phyloP scores from a whole-genome alignment of 2,888 invertebrate species.

The Strigamia maritima region DNA sequence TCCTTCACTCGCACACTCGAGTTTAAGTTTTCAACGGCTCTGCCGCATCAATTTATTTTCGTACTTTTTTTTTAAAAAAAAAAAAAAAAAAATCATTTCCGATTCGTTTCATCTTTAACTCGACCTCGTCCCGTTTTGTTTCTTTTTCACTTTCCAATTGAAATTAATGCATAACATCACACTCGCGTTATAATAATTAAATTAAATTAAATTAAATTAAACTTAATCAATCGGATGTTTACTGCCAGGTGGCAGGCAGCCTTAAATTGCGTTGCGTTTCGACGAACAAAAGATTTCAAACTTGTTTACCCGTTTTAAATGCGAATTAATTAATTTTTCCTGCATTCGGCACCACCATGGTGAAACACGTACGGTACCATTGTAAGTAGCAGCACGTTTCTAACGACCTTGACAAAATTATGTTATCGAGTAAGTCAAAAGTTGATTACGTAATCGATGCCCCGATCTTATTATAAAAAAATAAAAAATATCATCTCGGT shows the following conservation, averaged over 20 bases:
- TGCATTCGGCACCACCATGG: conserved; percentile 9
- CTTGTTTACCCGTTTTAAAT: not conserved
- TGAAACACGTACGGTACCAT: conserved; percentile 31
- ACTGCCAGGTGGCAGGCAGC: not conserved
- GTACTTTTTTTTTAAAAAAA: not conserved
- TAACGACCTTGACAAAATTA: not conserved
- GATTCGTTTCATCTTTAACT: not conserved
- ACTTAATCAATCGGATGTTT: not conserved
- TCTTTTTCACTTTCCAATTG: not conserved
- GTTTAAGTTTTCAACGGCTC: not conserved
- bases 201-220: too few relatives aligned
- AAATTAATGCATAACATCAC: too few relatives aligned
- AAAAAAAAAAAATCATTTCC: too few relatives aligned
- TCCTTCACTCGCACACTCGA: not conserved
- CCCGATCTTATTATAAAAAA: too few relatives aligned
- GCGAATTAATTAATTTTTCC: not conserved
- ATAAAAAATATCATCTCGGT: too few relatives aligned
- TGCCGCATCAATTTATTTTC: not conserved
- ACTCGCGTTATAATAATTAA: too few relatives aligned
- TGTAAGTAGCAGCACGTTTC: conserved; percentile 12
- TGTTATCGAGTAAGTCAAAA: not conserved
- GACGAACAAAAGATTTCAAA: not conserved
- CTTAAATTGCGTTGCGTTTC: too few relatives aligned
- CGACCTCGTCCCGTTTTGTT: not conserved
- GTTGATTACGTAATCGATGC: not conserved